Conservation (phyloP, 2,113 vertebrate species). For the Copsychus sechellarum region DNA sequence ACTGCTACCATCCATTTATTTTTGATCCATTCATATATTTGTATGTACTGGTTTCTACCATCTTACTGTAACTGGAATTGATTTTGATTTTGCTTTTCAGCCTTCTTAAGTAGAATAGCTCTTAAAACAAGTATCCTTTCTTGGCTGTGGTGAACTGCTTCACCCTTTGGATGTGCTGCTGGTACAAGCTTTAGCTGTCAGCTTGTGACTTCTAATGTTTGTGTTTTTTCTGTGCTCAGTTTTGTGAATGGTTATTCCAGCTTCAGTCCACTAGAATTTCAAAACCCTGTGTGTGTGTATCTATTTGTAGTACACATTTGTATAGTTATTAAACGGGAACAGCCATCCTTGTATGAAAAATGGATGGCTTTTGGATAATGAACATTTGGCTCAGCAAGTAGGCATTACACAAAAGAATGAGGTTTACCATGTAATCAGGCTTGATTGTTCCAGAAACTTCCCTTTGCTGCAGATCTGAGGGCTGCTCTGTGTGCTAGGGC, state of each 20-base stretch:
- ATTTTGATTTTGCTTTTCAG: not conserved
- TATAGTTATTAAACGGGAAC: not conserved
- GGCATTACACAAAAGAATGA: slow-evolving; percentile 10
- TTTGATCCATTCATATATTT: not conserved
- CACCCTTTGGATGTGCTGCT: not conserved
- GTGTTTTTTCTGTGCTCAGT: not conserved
- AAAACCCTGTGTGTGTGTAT: not conserved
- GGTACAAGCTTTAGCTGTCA: not conserved
- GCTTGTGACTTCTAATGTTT: not conserved
- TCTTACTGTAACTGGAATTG: not conserved
- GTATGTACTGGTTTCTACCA: not conserved
- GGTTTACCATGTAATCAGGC: slow-evolving; percentile 26
- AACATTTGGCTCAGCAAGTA: slow-evolving; percentile 24
- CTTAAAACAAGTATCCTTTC: not conserved
- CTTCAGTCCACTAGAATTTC: not conserved
- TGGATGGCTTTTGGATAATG: not conserved
- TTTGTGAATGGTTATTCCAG: not conserved
- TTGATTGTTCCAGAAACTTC: slow-evolving; percentile 12
- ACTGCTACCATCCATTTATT: not conserved
- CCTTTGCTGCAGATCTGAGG: not conserved
- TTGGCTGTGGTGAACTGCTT: not conserved
- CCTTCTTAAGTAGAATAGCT: not conserved
- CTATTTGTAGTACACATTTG: not conserved
- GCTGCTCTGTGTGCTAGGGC: not conserved
- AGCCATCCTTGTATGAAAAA: not conserved